These are phyloP conservation scores for Eupithecia tripunctaria DNA, from an alignment of 2,888 invertebrate genomes.

Conservation along the genomic window DNA sequence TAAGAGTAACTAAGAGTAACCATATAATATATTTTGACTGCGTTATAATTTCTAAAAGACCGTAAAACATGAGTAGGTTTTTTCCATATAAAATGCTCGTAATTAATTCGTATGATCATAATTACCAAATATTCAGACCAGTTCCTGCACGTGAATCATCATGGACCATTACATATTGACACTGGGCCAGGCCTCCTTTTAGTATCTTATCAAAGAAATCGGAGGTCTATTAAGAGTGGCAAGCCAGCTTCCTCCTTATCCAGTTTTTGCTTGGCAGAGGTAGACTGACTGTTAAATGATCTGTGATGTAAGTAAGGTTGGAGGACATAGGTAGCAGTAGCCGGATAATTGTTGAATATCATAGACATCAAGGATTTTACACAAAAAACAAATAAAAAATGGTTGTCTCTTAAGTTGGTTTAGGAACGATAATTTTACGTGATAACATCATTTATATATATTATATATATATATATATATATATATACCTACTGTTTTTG, in stretches of 20 bases:
- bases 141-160: constrained; percentile 23
- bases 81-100: neutral
- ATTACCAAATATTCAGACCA: constrained; percentile 27
- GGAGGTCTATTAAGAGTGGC: constrained; percentile 51
- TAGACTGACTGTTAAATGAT: constrained; percentile 34
- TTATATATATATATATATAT: too few relatives aligned
- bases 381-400: too few relatives aligned
- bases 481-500: too few relatives aligned
- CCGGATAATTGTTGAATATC: constrained; percentile 3
- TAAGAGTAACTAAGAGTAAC: too few relatives aligned
- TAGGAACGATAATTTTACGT: too few relatives aligned
- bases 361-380: too few relatives aligned
- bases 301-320: constrained; percentile 19
- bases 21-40: neutral
- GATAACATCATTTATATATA: too few relatives aligned
- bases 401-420: too few relatives aligned
- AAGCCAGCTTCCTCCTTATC: constrained; percentile 53
- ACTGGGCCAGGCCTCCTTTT: constrained; percentile 29
- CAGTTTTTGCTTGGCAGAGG: constrained; percentile 57
- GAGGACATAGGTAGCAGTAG: neutral
- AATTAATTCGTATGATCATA: constrained; percentile 18
- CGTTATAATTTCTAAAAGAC: neutral
- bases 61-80: neutral
- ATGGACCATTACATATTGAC: constrained; percentile 35
- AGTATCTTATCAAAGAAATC: constrained; percentile 43